A percentile compares a stretch with the other conserved stretches of the same genome.
Evolutionary conservation across 2,113 vertebrate genomes (phyloP).

Genomic region (Carassius gibelio): DNA sequence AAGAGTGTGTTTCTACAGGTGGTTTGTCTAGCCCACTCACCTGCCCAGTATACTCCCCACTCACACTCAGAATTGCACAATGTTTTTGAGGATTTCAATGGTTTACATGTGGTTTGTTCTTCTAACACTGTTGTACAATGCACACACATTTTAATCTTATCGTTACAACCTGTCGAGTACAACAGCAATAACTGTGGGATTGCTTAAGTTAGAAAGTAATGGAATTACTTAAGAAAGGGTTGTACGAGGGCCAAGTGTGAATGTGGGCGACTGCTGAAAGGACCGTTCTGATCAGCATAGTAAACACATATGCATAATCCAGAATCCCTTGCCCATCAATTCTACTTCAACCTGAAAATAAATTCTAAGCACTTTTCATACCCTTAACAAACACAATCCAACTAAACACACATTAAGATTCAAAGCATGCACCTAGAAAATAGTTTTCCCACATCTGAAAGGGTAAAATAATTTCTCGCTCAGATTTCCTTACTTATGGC

Average conservation of each 20-base stretch:
- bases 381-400: neutral
- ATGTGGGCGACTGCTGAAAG: neutral
- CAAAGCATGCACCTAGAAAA: slow-evolving; percentile 13
- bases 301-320: neutral
- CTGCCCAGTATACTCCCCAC: too few species aligned
- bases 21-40: too few species aligned
- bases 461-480: too few species aligned
- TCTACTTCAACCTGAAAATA: neutral
- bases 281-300: too few species aligned
- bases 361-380: neutral
- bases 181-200: neutral
- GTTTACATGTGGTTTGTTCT: neutral
- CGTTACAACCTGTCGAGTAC: neutral
- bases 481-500: too few species aligned
- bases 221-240: neutral
- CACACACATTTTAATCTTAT: neutral
- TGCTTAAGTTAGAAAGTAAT: neutral
- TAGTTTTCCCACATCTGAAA: neutral
- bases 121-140: neutral
- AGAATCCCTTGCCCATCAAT: neutral
- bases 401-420: slow-evolving; percentile 7
- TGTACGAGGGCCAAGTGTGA: neutral
- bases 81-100: too few species aligned
- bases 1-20: too few species aligned
- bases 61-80: too few species aligned